Conservation (phyloP, 2,113 vertebrate genomes). For the Neotoma lepida region DNA sequence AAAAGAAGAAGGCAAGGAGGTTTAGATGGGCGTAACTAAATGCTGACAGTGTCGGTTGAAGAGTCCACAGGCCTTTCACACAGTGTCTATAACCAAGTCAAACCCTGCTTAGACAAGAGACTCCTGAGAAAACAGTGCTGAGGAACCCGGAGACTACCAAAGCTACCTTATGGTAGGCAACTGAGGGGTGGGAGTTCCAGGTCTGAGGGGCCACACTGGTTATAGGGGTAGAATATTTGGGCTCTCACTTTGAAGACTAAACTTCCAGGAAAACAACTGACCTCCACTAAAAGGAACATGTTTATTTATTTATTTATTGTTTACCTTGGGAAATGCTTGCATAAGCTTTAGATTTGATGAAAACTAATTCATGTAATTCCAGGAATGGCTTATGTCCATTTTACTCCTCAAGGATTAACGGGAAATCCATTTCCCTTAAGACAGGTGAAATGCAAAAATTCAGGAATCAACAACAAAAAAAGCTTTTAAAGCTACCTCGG, state of each 20-base stretch:
- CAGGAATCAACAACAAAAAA: neutral
- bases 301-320: neutral
- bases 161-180: neutral
- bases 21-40: neutral
- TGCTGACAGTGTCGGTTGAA: neutral
- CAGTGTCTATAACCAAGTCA: neutral
- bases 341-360: slow-evolving; percentile 14
- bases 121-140: neutral
- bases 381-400: slow-evolving; percentile 32
- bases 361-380: slow-evolving; percentile 49
- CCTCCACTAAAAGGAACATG: neutral
- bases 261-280: neutral
- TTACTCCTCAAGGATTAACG: slow-evolving; percentile 23
- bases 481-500: neutral
- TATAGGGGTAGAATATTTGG: neutral
- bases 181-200: neutral
- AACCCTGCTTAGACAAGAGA: neutral
- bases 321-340: slow-evolving; percentile 10
- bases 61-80: neutral
- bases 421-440: slow-evolving; percentile 56
- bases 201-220: neutral
- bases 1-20: neutral
- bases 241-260: neutral
- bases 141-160: neutral
- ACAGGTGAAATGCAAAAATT: slow-evolving; percentile 4